Evolutionary conservation across 1,140 invertebrate genomes (phyloP).

Genomic region (Drosophila mayri): DNA sequence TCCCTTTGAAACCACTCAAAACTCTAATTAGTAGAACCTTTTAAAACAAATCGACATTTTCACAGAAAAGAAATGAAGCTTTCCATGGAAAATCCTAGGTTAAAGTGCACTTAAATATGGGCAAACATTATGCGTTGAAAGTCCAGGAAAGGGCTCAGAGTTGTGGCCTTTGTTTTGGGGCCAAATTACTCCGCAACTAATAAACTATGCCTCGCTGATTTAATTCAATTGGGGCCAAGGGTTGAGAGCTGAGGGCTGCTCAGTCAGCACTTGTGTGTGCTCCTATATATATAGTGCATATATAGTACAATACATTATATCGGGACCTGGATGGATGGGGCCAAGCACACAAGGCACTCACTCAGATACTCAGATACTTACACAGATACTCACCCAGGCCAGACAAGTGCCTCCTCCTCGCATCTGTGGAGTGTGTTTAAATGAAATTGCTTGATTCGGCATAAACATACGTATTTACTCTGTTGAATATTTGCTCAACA

Average conservation of each 20-base stretch:
- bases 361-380: slow-evolving; percentile 11
- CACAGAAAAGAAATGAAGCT: not conserved
- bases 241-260: slow-evolving; percentile 7
- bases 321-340: slow-evolving; percentile 36
- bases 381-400: slow-evolving; percentile 12
- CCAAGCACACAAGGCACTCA: slow-evolving; percentile 13
- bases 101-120: slow-evolving; percentile 17
- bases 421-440: slow-evolving; percentile 73
- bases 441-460: slow-evolving; percentile 83
- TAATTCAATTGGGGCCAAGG: slow-evolving; percentile 42
- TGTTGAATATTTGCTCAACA: slow-evolving; percentile 83
- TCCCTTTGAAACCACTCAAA: not conserved
- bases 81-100: not conserved
- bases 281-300: slow-evolving; percentile 6
- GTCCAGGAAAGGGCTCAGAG: not conserved
- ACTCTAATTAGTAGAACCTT: slow-evolving; percentile 11
- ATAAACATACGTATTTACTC: slow-evolving; percentile 83
- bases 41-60: slow-evolving; percentile 9
- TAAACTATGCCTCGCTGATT: slow-evolving; percentile 61
- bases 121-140: slow-evolving; percentile 20
- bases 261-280: slow-evolving; percentile 6
- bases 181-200: slow-evolving; percentile 46
- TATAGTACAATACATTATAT: slow-evolving; percentile 60
- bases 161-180: slow-evolving; percentile 19
- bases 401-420: slow-evolving; percentile 32